Evolutionary conservation across 2,113 vertebrate species (phyloP), one percentile per base, ranked within the genome.

Genomic region (Paedocypris sp.): DNA sequence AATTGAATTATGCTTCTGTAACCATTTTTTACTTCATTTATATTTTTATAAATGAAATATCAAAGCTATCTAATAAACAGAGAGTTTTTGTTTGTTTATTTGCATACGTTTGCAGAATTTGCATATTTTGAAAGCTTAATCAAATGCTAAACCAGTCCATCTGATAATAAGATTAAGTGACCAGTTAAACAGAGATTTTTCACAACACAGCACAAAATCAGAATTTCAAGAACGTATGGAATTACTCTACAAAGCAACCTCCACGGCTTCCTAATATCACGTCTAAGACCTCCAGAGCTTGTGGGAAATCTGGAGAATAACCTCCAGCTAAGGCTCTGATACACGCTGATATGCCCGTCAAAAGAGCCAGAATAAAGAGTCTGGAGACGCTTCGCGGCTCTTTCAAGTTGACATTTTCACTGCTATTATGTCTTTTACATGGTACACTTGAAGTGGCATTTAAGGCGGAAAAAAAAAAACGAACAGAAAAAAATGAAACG

Each of bases 401-500:
- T 75, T 77, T 79, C 78, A 79, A 79, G 72, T 68, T 83, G 80
- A 81, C 83, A 84, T 85, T 82, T 82, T 69, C 72, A 67, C 65
- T 57, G 73, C 76, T 74, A 77, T 80, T 81, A 78, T 77, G 71
- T 70, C 79, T 61, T 80, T 54, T 49, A 79, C 76, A 80, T 81
- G 75, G 60, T 73, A 73, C 71, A 75, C 79, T 83, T 82, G 61
- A 66, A 56, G 68, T 79, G 79, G 75, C 76, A 82, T 83, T 83
- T 82, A 72, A 79, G 68, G 66, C 74, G 33, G 20, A 39, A 56
- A 6, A 46, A 68, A 36, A 26, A 61, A 16, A 28, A 32, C 31
- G 12, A 23, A 41, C 31, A 33, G 26, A 54, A 49, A 10, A 25
- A 9, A 15, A 18, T 12, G 16, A 15, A 28, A 38, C 62, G 12